These are phyloP conservation scores for Microctenopoma stevenorrisi DNA, from an alignment of 2,797 vertebrate species.

Conservation along the genomic window DNA sequence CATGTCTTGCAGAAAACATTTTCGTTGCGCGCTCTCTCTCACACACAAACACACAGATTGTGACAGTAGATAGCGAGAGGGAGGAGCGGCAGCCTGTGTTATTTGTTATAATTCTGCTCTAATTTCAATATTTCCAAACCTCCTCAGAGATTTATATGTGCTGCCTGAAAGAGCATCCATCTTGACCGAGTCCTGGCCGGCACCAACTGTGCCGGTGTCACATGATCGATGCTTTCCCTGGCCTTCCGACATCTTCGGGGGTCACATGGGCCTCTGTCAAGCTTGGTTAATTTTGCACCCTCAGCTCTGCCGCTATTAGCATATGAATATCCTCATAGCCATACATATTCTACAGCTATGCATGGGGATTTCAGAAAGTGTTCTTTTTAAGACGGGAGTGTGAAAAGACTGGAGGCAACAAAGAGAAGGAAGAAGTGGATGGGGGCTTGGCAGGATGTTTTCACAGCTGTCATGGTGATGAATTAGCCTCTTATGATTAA, in stretches of 20 bases:
- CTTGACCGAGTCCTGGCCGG: slow-evolving; percentile 58
- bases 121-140: slow-evolving; percentile 81
- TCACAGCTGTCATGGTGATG: slow-evolving; percentile 81
- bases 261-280: slow-evolving; percentile 81
- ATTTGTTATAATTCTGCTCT: slow-evolving; percentile 81
- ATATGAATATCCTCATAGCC: slow-evolving; percentile 78
- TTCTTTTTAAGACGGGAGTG: slow-evolving; percentile 50
- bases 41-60: slow-evolving; percentile 11
- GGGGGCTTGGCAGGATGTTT: slow-evolving; percentile 77
- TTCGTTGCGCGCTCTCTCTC: not conserved
- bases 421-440: slow-evolving; percentile 74
- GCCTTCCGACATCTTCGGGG: slow-evolving; percentile 70
- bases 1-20: slow-evolving; percentile 20
- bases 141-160: slow-evolving; percentile 74
- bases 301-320: slow-evolving; percentile 74
- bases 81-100: slow-evolving; percentile 53
- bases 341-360: slow-evolving; percentile 75
- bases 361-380: slow-evolving; percentile 70
- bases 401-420: slow-evolving; percentile 77
- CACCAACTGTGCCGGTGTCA: slow-evolving; percentile 63
- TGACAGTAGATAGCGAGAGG: slow-evolving; percentile 40
- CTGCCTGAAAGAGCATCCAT: slow-evolving; percentile 73
- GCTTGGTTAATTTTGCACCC: slow-evolving; percentile 80
- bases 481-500: slow-evolving; percentile 81
- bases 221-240: slow-evolving; percentile 80